phyloP scores from a whole-genome alignment of 1,140 invertebrate species.

The Carcinoscorpius rotundicauda region DNA sequence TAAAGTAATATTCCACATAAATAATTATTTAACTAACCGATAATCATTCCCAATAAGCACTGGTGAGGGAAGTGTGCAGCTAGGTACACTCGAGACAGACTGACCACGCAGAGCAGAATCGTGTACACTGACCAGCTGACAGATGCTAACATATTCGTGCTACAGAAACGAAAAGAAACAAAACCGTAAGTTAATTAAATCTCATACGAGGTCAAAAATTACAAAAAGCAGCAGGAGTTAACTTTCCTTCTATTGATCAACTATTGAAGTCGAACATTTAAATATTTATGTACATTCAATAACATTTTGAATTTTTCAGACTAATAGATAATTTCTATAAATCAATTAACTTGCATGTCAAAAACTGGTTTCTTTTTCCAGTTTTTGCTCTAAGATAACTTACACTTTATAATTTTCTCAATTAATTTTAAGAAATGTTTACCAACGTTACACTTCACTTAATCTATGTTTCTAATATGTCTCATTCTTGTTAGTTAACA shows the following conservation, averaged over 20 bases:
- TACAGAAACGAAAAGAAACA: conserved; percentile 2
- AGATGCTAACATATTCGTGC: conserved; percentile 15
- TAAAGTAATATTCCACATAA: conserved; percentile 11
- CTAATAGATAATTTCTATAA: too few species aligned
- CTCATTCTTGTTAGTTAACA: too few species aligned
- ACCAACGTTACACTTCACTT: neutral
- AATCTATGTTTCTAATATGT: too few species aligned
- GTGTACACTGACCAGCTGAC: conserved; percentile 33
- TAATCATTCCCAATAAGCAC: conserved; percentile 41
- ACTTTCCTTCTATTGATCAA: neutral
- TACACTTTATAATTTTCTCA: too few species aligned
- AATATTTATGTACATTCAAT: conserved; percentile 4
- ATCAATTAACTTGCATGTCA: too few species aligned
- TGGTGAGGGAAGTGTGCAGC: conserved; percentile 53
- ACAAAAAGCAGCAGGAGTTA: neutral
- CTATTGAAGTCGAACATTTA: conserved; percentile 8
- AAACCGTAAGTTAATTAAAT: conserved; percentile 5
- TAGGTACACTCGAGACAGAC: conserved; percentile 44
- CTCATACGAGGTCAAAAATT: conserved; percentile 2
- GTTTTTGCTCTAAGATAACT: too few species aligned
- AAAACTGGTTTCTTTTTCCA: too few species aligned
- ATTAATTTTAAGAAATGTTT: too few species aligned
- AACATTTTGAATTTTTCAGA: too few species aligned
- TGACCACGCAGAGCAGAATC: conserved; percentile 36
- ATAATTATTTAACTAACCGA: conserved; percentile 34